A percentile compares a stretch with the other conserved stretches of the same genome.
Conservation (phyloP, 35 echinoderm and acorn worm genomes). For the Strongylocentrotus purpuratus region DNA sequence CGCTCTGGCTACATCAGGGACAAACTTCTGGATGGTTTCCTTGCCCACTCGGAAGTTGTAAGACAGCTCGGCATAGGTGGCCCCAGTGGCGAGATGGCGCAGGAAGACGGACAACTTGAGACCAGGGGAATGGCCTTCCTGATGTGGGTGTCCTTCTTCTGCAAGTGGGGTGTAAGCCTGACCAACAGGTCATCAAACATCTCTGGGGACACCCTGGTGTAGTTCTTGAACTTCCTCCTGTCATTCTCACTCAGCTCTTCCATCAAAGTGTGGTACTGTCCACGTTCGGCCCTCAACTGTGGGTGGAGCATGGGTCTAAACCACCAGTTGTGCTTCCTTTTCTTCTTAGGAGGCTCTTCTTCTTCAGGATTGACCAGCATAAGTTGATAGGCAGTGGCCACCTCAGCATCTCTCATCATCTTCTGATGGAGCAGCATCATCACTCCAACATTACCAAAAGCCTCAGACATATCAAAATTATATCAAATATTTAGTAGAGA, state of each 20-base stretch:
- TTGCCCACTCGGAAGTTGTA: slow-evolving; percentile 32
- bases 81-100: slow-evolving; percentile 29
- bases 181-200: too few relatives aligned
- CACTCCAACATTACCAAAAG: slow-evolving; percentile 37
- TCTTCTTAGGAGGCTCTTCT: slow-evolving; percentile 29
- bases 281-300: slow-evolving; percentile 19
- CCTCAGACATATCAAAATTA: slow-evolving; percentile 43
- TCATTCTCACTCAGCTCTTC: too few relatives aligned
- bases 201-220: too few relatives aligned
- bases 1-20: slow-evolving; percentile 32
- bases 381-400: slow-evolving; percentile 33
- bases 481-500: too few relatives aligned
- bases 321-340: slow-evolving; percentile 24
- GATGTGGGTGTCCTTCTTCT: too few relatives aligned
- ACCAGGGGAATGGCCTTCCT: slow-evolving; percentile 20
- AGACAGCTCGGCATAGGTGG: slow-evolving; percentile 11
- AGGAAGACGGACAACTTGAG: slow-evolving; percentile 29
- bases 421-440: slow-evolving; percentile 28
- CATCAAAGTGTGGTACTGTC: background rate
- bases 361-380: background rate
- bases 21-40: slow-evolving; percentile 36
- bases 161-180: too few relatives aligned
- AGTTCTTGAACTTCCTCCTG: too few relatives aligned
- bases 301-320: slow-evolving; percentile 30
- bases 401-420: slow-evolving; percentile 19